Evolutionary conservation across 2,888 invertebrate species (phyloP).

Genomic region (Hedya salicella): DNA sequence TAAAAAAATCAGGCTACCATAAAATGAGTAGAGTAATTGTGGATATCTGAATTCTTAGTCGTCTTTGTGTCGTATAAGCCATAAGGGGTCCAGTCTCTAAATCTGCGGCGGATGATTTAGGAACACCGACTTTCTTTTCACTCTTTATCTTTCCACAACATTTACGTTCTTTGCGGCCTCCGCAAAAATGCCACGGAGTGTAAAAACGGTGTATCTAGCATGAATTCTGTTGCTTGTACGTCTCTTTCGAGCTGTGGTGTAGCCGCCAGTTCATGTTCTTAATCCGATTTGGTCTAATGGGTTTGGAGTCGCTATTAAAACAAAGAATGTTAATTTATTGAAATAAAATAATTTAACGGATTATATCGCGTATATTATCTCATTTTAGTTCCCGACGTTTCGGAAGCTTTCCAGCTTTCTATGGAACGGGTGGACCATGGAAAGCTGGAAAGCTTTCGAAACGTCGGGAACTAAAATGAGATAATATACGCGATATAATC

Average conservation of each 20-base stretch:
- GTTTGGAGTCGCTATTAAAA: background rate
- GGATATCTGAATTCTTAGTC: too few relatives aligned
- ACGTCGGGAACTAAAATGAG: too few relatives aligned
- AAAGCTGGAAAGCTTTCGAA: too few relatives aligned
- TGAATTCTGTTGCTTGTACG: background rate
- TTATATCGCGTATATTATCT: too few relatives aligned
- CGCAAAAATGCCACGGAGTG: background rate
- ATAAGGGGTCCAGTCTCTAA: conserved; percentile 16
- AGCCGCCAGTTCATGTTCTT: background rate
- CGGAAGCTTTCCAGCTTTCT: too few relatives aligned
- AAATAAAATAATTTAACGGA: too few relatives aligned
- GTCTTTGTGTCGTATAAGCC: too few relatives aligned
- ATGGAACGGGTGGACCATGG: too few relatives aligned
- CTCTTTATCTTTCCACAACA: conserved; percentile 62
- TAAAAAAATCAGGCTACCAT: too few relatives aligned
- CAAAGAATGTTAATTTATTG: background rate
- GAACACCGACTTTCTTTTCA: conserved; percentile 50
- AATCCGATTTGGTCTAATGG: background rate
- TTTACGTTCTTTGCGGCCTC: conserved; percentile 45
- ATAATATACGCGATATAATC: too few relatives aligned
- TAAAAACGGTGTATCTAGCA: background rate
- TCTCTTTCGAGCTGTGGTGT: background rate
- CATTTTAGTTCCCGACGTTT: too few relatives aligned
- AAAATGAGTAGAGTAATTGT: too few relatives aligned
- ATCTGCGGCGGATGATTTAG: conserved; percentile 51